Evolutionary conservation across 2,888 invertebrate species (phyloP), one percentile per base, ranked within the genome.

Genomic region (Stenotaenia linearis): DNA sequence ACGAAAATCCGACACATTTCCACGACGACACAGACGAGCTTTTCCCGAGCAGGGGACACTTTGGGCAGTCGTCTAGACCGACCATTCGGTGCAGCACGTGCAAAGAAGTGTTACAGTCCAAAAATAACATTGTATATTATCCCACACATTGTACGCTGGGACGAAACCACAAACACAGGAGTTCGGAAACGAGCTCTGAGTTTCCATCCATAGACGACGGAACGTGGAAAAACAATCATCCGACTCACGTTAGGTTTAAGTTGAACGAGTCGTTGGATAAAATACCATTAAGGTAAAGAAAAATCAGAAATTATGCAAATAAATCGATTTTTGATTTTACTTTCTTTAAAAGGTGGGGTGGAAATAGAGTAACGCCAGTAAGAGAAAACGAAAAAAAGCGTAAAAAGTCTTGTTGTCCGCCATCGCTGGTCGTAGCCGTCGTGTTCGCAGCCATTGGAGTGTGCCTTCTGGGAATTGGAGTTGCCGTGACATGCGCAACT

Each of bases 401-500:
- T 2, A 69, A 69, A 28, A 69, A 69, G n/a, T 28, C 69, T 10
- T 69, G 69, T 28, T 69, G 69, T n/a, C 69, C 69, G n/a, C 69
- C 69, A 28, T 69, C 69, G 4, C 12, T 69, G 4, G 25, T 75
- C 0, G 37, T 75, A 18, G 75, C 75, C 9, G 37, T 32, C 10
- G 75, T 37, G 32, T n/a, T 37, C 15, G 75, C 75, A 10, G 37
- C 30, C 75, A 75, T 75, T 23, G 75, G 32, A 6, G 23, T 75
- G 6, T 35, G 75, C 35, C 75, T 75, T 1, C 21, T 75, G 35
- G 75, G 75, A 75, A 75, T 75, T 35, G 75, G 32, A 37, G 75
- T 75, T 75, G 75, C 75, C 7, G 37, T 75, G 21, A 75, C 75
- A 37, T 75, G 75, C 18, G 75, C 75, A 75, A 35, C 37, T 37